Conservation (phyloP, 2,888 invertebrate species). For the Troglohyphantes excavatus region DNA sequence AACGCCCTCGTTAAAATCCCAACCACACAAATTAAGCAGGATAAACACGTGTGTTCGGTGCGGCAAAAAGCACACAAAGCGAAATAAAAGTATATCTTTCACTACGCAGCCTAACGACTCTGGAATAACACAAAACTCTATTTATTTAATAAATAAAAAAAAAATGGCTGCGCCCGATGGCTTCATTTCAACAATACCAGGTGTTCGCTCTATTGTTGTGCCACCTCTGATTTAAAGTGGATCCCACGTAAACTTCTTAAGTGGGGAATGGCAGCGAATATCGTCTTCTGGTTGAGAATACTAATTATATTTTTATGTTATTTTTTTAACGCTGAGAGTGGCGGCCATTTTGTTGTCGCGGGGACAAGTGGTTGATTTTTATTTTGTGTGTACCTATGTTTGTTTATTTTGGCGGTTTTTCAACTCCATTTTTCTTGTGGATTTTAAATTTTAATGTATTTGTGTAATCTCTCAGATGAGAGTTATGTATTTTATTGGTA, state of each 20-base stretch:
- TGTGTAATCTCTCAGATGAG: too few relatives aligned
- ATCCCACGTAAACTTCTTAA: slow-evolving; percentile 49
- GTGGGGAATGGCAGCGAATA: slow-evolving; percentile 2
- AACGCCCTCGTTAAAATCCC: background rate
- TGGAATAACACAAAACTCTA: slow-evolving; percentile 12
- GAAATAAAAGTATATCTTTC: slow-evolving; percentile 29
- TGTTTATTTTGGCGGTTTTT: background rate
- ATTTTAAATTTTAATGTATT: too few relatives aligned
- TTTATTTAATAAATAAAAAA: slow-evolving; percentile 1
- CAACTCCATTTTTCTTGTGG: background rate
- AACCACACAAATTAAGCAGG: background rate
- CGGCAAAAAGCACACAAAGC: background rate
- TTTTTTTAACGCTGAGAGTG: slow-evolving; percentile 1
- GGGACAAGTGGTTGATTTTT: background rate
- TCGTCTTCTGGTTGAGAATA: slow-evolving; percentile 29
- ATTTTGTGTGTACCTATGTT: background rate
- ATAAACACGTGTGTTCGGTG: slow-evolving; percentile 25
- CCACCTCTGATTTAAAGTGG: background rate
- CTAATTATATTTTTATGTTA: slow-evolving; percentile 36
- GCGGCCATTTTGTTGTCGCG: background rate
- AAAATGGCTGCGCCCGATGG: background rate
- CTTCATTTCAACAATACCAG: slow-evolving; percentile 47
- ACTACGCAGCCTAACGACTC: background rate
- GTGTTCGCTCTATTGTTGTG: slow-evolving; percentile 37
- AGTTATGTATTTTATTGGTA: too few relatives aligned